Conservation (phyloP, 2,888 invertebrate genomes). For the Eutolmus rufibarbis region DNA sequence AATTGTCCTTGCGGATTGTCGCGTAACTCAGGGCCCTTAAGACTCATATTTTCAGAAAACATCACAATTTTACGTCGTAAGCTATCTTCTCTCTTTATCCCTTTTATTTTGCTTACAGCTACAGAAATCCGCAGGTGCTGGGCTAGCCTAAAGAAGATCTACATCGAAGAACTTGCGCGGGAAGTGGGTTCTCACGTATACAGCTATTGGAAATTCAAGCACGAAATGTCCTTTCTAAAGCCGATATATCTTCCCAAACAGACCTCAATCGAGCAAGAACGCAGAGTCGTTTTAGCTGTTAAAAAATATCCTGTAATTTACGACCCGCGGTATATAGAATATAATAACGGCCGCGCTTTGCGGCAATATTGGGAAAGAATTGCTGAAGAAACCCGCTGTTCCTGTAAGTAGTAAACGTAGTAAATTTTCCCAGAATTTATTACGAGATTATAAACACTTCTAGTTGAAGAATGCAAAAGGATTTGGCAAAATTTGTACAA, state of each 20-base stretch:
- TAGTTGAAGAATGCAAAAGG: slow-evolving; percentile 5
- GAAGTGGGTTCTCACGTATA: background rate
- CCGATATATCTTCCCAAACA: background rate
- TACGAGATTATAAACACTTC: background rate
- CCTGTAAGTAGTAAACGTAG: background rate
- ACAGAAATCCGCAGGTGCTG: background rate
- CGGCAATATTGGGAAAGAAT: background rate
- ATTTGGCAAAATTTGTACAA: background rate
- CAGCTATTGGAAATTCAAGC: background rate
- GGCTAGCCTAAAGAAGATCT: background rate
- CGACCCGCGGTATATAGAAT: background rate
- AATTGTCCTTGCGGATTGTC: no score
- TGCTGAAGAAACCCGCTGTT: background rate
- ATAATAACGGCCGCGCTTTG: background rate
- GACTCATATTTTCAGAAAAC: no score
- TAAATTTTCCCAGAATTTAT: background rate
- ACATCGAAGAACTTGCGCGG: background rate
- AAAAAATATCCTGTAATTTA: background rate
- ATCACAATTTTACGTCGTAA: no score
- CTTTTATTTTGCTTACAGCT: background rate
- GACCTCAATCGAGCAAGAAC: background rate
- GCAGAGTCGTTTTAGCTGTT: background rate
- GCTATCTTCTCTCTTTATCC: no score
- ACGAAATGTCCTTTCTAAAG: background rate
- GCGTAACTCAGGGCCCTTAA: no score